Percentiles rank a stretch among this genome's conserved stretches.
phyloP scores from a whole-genome alignment of 2,113 vertebrate species.

The Anguilla japonica region DNA sequence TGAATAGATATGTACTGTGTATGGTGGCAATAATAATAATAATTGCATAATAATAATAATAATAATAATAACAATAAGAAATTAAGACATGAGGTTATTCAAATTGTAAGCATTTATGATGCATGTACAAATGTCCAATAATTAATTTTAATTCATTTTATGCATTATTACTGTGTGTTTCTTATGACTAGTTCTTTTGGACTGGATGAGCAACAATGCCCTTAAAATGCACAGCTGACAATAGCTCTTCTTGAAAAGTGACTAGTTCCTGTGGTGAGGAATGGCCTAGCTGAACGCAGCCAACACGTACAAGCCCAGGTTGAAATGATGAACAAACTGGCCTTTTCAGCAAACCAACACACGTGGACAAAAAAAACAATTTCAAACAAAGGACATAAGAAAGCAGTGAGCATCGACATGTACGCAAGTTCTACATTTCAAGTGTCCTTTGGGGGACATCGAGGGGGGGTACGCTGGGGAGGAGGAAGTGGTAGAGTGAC shows the following conservation, averaged over 20 bases:
- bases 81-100: slow-evolving; percentile 32
- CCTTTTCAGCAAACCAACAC: not conserved
- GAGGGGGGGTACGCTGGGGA: not conserved
- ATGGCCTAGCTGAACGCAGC: not conserved
- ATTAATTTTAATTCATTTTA: slow-evolving; percentile 26
- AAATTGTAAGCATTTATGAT: slow-evolving; percentile 15
- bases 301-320: not conserved
- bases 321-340: not conserved
- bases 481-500: slow-evolving; percentile 15
- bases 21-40: slow-evolving; percentile 37
- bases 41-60: slow-evolving; percentile 26
- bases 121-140: slow-evolving; percentile 5
- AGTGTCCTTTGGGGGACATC: not conserved
- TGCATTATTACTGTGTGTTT: slow-evolving; percentile 28
- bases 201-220: slow-evolving; percentile 29
- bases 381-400: slow-evolving; percentile 13
- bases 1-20: slow-evolving; percentile 1
- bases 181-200: slow-evolving; percentile 24
- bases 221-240: slow-evolving; percentile 33
- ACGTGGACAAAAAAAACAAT: slow-evolving; percentile 16
- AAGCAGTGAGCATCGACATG: slow-evolving; percentile 44
- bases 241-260: slow-evolving; percentile 26
- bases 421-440: slow-evolving; percentile 4
- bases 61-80: not conserved
- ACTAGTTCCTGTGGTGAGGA: not conserved